These are phyloP conservation scores for Metalampra italica DNA, from an alignment of 2,888 invertebrate genomes.

Conservation along the genomic window DNA sequence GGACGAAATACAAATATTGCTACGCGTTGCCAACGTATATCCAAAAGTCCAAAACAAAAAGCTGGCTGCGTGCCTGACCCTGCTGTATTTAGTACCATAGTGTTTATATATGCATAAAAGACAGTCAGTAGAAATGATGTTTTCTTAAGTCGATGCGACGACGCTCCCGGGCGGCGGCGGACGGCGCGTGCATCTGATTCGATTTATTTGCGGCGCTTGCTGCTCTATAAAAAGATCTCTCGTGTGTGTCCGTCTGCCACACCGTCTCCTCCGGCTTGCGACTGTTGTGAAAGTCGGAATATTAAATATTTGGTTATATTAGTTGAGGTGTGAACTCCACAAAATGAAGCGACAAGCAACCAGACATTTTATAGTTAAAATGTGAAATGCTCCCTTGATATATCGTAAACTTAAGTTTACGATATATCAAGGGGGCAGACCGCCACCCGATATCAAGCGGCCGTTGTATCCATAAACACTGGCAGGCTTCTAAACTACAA, in stretches of 20 bases:
- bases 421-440: too few species aligned
- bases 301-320: slow-evolving; percentile 8
- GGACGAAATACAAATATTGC: neutral
- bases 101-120: neutral
- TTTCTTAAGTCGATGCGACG: slow-evolving; percentile 13
- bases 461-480: too few species aligned
- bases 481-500: too few species aligned
- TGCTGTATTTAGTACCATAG: too few species aligned
- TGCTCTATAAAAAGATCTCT: slow-evolving; percentile 59
- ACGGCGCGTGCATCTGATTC: slow-evolving; percentile 41
- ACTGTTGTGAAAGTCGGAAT: slow-evolving; percentile 15
- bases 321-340: neutral
- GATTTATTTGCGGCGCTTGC: slow-evolving; percentile 54
- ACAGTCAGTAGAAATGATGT: slow-evolving; percentile 1
- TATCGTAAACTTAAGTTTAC: too few species aligned
- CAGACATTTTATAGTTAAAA: too few species aligned
- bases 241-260: slow-evolving; percentile 48
- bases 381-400: too few species aligned
- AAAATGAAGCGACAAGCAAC: too few species aligned
- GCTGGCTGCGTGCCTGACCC: too few species aligned
- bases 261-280: slow-evolving; percentile 43
- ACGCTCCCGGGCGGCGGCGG: neutral
- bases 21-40: too few species aligned
- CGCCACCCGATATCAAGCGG: too few species aligned
- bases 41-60: too few species aligned